A percentile compares a stretch with the other conserved stretches of the same genome.
These are phyloP conservation scores for Trichechus manatus DNA, from an alignment of 2,113 vertebrate species.

Conservation along the genomic window DNA sequence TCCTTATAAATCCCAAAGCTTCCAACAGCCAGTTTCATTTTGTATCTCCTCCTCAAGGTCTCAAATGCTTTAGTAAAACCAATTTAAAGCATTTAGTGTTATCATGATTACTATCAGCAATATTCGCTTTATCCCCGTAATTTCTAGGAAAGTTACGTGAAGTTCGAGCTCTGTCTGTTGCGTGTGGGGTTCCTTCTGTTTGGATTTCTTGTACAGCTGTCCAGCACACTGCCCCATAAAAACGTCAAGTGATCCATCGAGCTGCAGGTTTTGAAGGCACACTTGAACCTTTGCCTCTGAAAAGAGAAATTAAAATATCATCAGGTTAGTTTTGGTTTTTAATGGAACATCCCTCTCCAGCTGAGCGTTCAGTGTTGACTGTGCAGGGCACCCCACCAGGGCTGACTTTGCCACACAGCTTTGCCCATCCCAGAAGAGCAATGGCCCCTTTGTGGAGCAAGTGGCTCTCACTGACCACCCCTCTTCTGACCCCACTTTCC, in stretches of 20 bases:
- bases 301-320: background rate
- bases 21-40: background rate
- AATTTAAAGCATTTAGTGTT: background rate
- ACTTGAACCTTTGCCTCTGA: background rate
- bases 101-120: background rate
- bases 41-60: background rate
- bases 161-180: background rate
- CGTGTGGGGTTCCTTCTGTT: background rate
- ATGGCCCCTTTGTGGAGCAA: constrained; percentile 69
- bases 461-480: constrained; percentile 50
- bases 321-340: background rate
- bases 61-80: constrained; percentile 40
- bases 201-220: background rate
- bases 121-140: background rate
- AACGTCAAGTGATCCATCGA: background rate
- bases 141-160: background rate
- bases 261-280: background rate
- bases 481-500: constrained; percentile 74
- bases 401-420: background rate
- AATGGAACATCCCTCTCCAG: background rate
- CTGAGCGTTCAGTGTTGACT: background rate
- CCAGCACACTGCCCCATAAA: background rate
- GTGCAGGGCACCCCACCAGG: background rate
- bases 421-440: background rate
- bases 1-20: constrained; percentile 43